Evolutionary conservation across 2,113 vertebrate species (phyloP), one percentile per base, ranked within the genome.

Genomic region (Corythaixoides concolor): DNA sequence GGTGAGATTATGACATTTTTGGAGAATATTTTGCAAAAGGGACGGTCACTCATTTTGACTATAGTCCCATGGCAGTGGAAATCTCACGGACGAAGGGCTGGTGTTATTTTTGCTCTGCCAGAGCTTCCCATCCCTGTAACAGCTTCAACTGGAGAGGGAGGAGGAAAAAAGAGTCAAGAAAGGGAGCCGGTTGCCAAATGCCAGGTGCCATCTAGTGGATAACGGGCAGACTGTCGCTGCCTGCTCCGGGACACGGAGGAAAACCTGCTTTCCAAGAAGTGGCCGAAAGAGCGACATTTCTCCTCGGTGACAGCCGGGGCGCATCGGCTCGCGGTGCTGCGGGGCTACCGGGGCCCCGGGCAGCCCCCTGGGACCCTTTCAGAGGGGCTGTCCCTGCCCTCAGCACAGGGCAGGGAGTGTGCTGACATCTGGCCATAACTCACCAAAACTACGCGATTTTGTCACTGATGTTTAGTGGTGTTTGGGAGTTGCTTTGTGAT

Each of bases 121-220:
- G 64, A 74, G 66, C 9, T 74, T 78, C 70, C 75, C 59, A 27
- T 15, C 62, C 12, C 41, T 88, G 18, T 4, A 52, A 77, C 32
- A 72, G 94, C 74, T 77, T 22, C 92, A 50, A 17, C 23, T 15
- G 6, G 17, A 27, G 14, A 2, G 8, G 18, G 4, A 22, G 22
- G 77, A 76, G 45, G n/a, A 73, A 39, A 59, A 84, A 89, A 62
- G 15, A 77, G 35, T 15, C 43, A 3, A 26, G 27, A n/a, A 5
- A 27, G 20, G 56, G 35, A 55, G 49, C 26, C 22, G 3, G 96
- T 97, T 96, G 89, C 90, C 98, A 91, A 95, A 73, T 59, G 77
- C 85, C 74, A 96, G 94, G 91, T 95, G 97, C 98, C 98, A 98
- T 98, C 98, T 97, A 95, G 98, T 37, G 98, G 98, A 18, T 12